Base-by-base conservation (phyloP, 2,113 vertebrate genomes). In the Microcebus lehilahytsara region DNA sequence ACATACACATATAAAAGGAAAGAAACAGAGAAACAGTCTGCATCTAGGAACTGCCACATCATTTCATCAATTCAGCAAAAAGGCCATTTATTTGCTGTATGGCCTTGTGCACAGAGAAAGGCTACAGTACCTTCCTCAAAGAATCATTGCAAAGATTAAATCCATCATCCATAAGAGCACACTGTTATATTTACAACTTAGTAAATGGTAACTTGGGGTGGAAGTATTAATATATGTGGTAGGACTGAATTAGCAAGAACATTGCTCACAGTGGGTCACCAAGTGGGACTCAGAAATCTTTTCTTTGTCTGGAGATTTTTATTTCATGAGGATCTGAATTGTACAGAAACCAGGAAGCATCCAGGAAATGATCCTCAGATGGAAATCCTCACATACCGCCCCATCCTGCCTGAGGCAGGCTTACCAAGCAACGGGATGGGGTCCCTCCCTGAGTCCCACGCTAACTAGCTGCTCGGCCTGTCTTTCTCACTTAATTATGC, bases 401-500 rank as follows among this genome's bases (percentile, higher is more conserved):
- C 71, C 80, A 64, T 42, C n/a, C 51, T 53, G 34, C 49, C n/a
- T 17, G 27, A 51, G 42, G 71, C 14, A 62, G 34, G 77, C 64
- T 95, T 49, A 67, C 64, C 71, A 92, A 91, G 75, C n/a, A 62
- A 53, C 90, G 60, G 30, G 60, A 56, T 4, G 25, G 60, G 20
- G 23, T 37, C 71, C 46, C 49, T 64, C 37, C 66, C 60, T 9
- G 27, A 69, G 32, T 83, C 60, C 56, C 40, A 8, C 0, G 20
- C 74, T 80, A 96, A 85, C 93, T 27, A 30, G 49, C 30, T 49
- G 20, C 5, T 17, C 88, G n/a, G 5, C 69, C 80, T 75, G 46
- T 89, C 96, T 84, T 93, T 87, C 91, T 83, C 6, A 19, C 60
- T 94, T 95, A 91, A 95, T 96, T 91, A 96, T 80, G 89, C 91